phyloP scores from a whole-genome alignment of 2,113 vertebrate genomes.

The Lagopus leucura region DNA sequence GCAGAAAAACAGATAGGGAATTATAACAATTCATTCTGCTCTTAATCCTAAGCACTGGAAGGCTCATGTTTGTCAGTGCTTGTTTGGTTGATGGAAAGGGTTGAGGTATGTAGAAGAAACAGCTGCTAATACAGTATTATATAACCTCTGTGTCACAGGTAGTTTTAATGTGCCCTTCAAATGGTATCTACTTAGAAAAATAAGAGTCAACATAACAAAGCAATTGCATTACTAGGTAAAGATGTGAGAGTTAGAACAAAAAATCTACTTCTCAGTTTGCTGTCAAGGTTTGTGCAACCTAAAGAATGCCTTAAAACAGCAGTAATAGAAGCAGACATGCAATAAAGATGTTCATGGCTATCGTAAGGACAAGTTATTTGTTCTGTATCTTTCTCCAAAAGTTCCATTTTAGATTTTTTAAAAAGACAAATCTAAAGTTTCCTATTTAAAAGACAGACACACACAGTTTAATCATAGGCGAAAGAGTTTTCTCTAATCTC shows the following conservation, averaged over 20 bases:
- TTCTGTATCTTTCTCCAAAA: neutral
- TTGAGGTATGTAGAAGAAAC: neutral
- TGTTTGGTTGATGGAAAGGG: slow-evolving; percentile 7
- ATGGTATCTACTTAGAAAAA: neutral
- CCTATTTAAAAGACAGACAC: neutral
- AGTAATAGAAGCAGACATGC: neutral
- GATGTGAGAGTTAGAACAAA: neutral
- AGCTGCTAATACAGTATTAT: neutral
- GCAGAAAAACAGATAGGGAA: neutral
- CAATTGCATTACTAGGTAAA: neutral
- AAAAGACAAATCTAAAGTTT: neutral
- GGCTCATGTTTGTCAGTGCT: neutral
- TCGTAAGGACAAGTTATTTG: neutral
- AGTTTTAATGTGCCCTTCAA: neutral
- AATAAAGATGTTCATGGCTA: neutral
- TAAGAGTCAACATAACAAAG: neutral
- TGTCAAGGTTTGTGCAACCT: neutral
- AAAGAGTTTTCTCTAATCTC: neutral
- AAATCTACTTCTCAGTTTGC: neutral
- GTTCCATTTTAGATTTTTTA: neutral
- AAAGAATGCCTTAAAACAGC: neutral
- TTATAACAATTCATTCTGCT: neutral
- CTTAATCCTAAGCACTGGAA: neutral
- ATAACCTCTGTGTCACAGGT: neutral
- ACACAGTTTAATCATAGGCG: neutral